Base-by-base conservation (phyloP, 2,113 vertebrate species). In the Pardalotus punctatus region DNA sequence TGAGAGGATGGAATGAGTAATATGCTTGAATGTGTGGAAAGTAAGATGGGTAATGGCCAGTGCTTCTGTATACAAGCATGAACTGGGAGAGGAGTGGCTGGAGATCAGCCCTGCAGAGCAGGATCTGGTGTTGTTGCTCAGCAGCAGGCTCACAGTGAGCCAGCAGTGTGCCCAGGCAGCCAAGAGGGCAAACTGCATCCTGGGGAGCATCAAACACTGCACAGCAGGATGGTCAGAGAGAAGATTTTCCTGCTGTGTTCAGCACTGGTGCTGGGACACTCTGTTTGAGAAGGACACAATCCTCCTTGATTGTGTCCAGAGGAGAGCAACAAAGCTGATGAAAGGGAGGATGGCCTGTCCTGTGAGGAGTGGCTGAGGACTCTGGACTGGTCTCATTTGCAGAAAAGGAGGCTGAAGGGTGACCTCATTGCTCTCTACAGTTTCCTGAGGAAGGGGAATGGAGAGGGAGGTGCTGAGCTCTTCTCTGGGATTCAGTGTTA, bases 101-200 rank as follows among this genome's bases (percentile, higher is more conserved):
- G 25, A 83, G 38, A 40, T 1, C 2, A 48, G n/a, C 16, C 11
- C 6, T 61, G 17, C 18, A 51, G 36, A 28, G 14, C 36, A 33
- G 29, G 45, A n/a, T 23, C 36, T 57, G 29, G 21, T 3, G 7
- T 0, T 36, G 28, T 23, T 60, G 35, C 14, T 1, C 0, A 0
- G 10, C 65, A 16, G 12, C 43, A 45, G 65, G 22, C 4, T 54
- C 9, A 24, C 2, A 9, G 28, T 0, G 12, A 88, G 21, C 25
- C 48, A 85, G 28, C 11, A 12, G 27, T 5, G 19, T 38, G 24
- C 21, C 12, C 4, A 2, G 18, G 14, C 27, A 64, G 35, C 36
- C 23, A 9, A 7, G 38, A 33, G 11, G 9, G 8, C 27, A 56
- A 71, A 27, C 12, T 2, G 0, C 9, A 40, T 23, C 13, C 18